Evolutionary conservation across 2,113 vertebrate genomes (phyloP).

Genomic region (Stegastes partitus): DNA sequence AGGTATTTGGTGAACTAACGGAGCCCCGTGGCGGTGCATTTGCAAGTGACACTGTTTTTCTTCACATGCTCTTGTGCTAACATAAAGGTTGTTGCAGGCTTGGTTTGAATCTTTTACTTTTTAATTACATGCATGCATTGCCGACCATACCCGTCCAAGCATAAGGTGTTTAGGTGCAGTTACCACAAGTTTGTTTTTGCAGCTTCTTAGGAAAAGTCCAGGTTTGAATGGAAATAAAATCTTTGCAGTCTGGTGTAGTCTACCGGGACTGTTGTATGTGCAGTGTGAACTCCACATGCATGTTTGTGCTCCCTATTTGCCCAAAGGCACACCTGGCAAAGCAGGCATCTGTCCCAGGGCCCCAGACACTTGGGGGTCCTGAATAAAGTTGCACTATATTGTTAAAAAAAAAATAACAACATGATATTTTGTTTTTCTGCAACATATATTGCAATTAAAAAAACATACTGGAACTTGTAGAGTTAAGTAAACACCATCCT

Average conservation of each 20-base stretch:
- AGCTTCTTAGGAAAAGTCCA: background rate
- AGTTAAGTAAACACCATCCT: too few relatives aligned
- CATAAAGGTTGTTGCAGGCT: background rate
- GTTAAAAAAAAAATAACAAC: too few relatives aligned
- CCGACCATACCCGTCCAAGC: background rate
- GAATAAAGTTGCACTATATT: too few relatives aligned
- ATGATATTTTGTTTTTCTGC: too few relatives aligned
- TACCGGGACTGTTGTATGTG: background rate
- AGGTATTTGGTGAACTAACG: conserved; percentile 9
- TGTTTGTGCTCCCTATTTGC: background rate
- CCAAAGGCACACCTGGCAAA: background rate
- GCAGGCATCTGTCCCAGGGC: background rate
- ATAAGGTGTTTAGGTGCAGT: background rate
- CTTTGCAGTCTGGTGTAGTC: background rate
- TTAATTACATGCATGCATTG: background rate
- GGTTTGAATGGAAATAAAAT: background rate
- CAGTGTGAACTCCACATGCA: background rate
- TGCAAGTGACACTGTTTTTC: conserved; percentile 6
- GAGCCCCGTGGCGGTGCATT: conserved; percentile 13
- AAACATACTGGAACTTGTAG: too few relatives aligned
- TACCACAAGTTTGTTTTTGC: background rate
- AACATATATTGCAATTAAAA: too few relatives aligned
- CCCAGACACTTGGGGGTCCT: too few relatives aligned
- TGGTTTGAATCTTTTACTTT: conserved; percentile 9
- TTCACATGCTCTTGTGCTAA: background rate